Base-by-base conservation (phyloP, 2,888 invertebrate genomes). In the Pristionchus arcanus region DNA sequence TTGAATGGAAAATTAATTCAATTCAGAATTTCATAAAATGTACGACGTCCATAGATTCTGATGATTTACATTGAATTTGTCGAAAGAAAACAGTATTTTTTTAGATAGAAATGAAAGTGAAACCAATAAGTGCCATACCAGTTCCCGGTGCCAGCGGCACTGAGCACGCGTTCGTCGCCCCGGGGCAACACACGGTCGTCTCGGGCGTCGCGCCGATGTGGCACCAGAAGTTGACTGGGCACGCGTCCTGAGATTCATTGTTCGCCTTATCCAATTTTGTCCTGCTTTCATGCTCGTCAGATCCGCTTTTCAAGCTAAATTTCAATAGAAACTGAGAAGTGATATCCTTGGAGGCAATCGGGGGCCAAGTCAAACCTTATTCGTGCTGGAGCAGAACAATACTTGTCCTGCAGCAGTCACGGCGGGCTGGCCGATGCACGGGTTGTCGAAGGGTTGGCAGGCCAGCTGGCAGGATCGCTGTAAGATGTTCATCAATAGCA, bases 71-170 rank as follows among this genome's bases (percentile, higher is more conserved):
- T n/a, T n/a, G n/a, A n/a, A n/a, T n/a, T n/a, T n/a, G n/a, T n/a
- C n/a, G n/a, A n/a, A n/a, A n/a, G n/a, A n/a, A n/a, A n/a, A n/a
- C n/a, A n/a, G n/a, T n/a, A n/a, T n/a, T n/a, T n/a, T n/a, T n/a
- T n/a, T n/a, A 42, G 9, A 42, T 3, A 42, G 9, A 3, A 42
- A 9, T 42, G 42, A 9, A 53, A 53, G 83, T 42, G n/a, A 49
- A 53, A 1, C 9, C 31, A 71, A 16, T n/a, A 77, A 77, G n/a
- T 21, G 0, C 7, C 74, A 0, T 34, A 86, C 95, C 95, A 19
- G 95, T 95, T 74, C 95, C 95, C 7, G 95, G 95, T 0, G 95
- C 94, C 42, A 95, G 89, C 4, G 95, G 95, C 13, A 95, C 95
- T 0, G 95, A 95, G 92, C 95, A 95, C 0, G 95, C 94, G 90